phyloP scores from a whole-genome alignment of 2,113 vertebrate genomes.

The Fulica atra region DNA sequence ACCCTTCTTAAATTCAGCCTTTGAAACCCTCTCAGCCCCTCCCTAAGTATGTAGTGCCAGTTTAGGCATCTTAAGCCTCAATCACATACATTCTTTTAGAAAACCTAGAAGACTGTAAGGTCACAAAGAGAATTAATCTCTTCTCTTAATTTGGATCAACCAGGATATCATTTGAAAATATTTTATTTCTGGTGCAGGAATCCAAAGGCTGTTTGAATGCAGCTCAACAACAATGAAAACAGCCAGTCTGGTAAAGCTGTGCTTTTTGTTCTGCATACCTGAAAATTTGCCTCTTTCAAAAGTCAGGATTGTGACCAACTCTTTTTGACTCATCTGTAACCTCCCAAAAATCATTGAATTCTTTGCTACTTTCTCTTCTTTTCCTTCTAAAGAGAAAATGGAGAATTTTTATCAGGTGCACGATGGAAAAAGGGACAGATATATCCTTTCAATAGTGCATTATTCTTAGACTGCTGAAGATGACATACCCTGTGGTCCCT shows the following conservation, averaged over 20 bases:
- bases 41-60: background rate
- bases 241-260: background rate
- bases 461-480: background rate
- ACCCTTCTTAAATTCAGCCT: constrained; percentile 10
- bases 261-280: background rate
- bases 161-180: background rate
- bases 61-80: background rate
- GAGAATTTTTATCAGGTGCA: background rate
- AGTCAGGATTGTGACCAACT: background rate
- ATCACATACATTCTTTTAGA: background rate
- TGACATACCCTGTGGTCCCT: background rate
- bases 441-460: accelerated
- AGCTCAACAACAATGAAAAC: background rate
- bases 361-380: background rate
- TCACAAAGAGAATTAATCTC: background rate
- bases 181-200: background rate
- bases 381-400: background rate
- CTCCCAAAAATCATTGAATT: background rate
- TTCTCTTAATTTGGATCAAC: background rate
- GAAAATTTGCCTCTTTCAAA: background rate
- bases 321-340: background rate
- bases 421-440: background rate
- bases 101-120: background rate
- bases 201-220: background rate
- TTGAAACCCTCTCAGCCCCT: background rate